Evolutionary conservation across 1,140 invertebrate species (phyloP), one percentile per base, ranked within the genome.

Genomic region (Neoseiulus cucumeris): DNA sequence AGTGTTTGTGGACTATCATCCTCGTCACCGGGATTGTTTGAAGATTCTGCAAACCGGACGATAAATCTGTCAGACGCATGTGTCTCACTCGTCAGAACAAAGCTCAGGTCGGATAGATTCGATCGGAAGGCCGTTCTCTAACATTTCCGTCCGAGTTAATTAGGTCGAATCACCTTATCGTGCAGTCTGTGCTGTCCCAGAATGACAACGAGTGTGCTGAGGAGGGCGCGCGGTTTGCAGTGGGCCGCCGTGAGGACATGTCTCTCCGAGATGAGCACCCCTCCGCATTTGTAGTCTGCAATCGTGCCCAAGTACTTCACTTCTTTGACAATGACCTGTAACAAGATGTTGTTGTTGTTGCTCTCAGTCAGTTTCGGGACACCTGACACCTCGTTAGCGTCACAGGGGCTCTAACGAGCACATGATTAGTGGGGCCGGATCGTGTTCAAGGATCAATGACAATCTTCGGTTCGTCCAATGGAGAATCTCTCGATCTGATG

Each of bases 1-100:
- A 59, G 51, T 59, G 25, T 9, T 59, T 59, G 33, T 59, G 51
- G 25, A 59, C 51, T 29, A 59, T 59, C 51, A 59, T 59, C 33
- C 51, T 1, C 22, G 51, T 59, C 22, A 59, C 51, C 14, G 51
- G 51, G 25, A 59, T 59, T 2, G 51, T 59, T 33, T 59, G 51
- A 20, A 59, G 51, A 20, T 59, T 33, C 51, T 59, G 51, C 51
- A 29, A 59, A 25, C 17, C 51, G 9, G 22, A 29, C 1, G 9
- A 59, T 39, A 39, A n/a, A n/a, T 39, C 4, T 9, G 9, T 47
- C 45, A 47, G 7, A 47, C 5, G 45, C 45, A 14, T 28, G 14
- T 14, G 45, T 4, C 28, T 4, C 45, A 44, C 42, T 44, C 42
- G n/a, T 28, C 18, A 47, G 28, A 47, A 22, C 14, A 47, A 12